Evolutionary conservation across 2,113 vertebrate genomes (phyloP), one percentile per base, ranked within the genome.

Genomic region (Aegithalos caudatus): DNA sequence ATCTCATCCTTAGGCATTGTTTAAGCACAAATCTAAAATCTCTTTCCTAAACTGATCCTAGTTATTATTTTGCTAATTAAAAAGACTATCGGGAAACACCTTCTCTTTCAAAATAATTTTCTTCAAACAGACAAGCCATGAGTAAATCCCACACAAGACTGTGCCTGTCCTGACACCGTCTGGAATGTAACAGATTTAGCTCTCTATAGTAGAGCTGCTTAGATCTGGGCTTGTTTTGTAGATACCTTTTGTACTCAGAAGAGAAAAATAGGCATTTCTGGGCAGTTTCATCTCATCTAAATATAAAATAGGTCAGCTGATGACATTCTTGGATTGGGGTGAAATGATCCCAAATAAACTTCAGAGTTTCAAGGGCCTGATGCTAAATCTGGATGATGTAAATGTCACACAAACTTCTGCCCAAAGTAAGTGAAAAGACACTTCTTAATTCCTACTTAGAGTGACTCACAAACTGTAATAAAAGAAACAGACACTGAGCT

Each of bases 251-350:
- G 44, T 77, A 50, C 24, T 81, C 17, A 56, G 47, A 7, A 56
- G 65, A 87, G 72, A 79, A 79, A 94, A 90, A 33, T 7, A 72
- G n/a, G 18, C 3, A 0, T 91, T 95, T 86, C 61, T 79, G 31
- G 17, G 40, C 37, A 69, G 48, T 51, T 71, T 91, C 57, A 87
- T 87, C 60, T 62, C 47, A 48, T 50, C 10, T 47, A 65, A 80
- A 70, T 60, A 69, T 67, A 81, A 94, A 96, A 74, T 33, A 71
- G 15, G 60, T 73, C 60, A 70, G 72, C 66, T 47, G 16, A 94
- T 81, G 71, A 38, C 14, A 14, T 74, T 87, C 40, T 54, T 76
- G 25, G 25, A 65, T 6, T n/a, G 25, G 53, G 57, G 40, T 81
- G 74, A 82, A 91, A 89, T 51, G 44, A 92, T 64, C 61, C 56